Conservation (phyloP, 2,888 invertebrate species). For the Acronicta psi region DNA sequence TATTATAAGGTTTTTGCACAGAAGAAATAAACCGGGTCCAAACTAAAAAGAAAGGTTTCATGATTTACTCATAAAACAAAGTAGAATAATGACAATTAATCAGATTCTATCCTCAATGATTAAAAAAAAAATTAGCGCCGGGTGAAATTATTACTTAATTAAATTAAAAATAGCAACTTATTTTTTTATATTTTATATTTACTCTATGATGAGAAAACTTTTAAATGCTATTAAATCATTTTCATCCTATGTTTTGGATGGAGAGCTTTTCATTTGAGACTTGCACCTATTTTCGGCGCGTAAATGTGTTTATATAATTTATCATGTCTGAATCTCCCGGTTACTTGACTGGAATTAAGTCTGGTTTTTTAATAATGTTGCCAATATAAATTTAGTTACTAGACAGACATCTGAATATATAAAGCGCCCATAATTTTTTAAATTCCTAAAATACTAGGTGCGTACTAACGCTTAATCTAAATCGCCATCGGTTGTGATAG, state of each 20-base stretch:
- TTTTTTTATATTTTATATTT: slow-evolving; percentile 43
- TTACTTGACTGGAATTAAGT: slow-evolving; percentile 25
- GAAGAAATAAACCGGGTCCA: slow-evolving; percentile 77
- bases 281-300: slow-evolving; percentile 70
- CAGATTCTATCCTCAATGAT: slow-evolving; percentile 81
- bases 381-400: slow-evolving; percentile 9
- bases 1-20: slow-evolving; percentile 76
- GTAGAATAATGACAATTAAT: slow-evolving; percentile 66
- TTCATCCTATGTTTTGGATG: slow-evolving; percentile 34
- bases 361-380: slow-evolving; percentile 1
- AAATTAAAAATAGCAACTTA: slow-evolving; percentile 47
- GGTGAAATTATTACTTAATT: slow-evolving; percentile 59
- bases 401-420: slow-evolving; percentile 41
- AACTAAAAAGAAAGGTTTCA: slow-evolving; percentile 74
- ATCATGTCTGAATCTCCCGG: slow-evolving; percentile 16
- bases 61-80: slow-evolving; percentile 71
- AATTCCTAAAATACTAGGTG: slow-evolving; percentile 50
- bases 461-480: slow-evolving; percentile 61
- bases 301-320: slow-evolving; percentile 7
- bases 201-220: slow-evolving; percentile 53
- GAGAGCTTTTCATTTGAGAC: slow-evolving; percentile 78
- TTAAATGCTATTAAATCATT: slow-evolving; percentile 62
- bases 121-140: slow-evolving; percentile 62
- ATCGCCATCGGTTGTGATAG: slow-evolving; percentile 53
- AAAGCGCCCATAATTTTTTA: slow-evolving; percentile 33